Conservation (phyloP, 2,113 vertebrate species). For the Sterrhoptilus dennistouni region DNA sequence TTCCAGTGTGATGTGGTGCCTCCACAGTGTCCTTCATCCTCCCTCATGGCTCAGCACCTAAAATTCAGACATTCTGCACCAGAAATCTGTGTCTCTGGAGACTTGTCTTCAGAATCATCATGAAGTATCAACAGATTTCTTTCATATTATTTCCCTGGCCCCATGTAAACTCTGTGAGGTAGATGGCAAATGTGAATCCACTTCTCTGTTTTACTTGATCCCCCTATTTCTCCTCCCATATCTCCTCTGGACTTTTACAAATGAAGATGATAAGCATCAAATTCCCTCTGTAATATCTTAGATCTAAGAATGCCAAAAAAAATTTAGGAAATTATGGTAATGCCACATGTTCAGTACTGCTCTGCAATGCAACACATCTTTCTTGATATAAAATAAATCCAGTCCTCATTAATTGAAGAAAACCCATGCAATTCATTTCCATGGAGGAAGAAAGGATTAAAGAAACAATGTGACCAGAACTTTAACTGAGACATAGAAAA, state of each 20-base stretch:
- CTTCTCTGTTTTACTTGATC: background rate
- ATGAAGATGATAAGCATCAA: background rate
- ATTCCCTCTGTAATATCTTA: background rate
- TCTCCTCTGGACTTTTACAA: background rate
- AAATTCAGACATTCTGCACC: background rate
- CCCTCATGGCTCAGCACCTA: background rate
- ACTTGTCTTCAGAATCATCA: background rate
- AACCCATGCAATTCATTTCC: background rate
- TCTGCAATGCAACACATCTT: background rate
- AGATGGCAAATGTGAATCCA: background rate
- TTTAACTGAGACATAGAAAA: background rate
- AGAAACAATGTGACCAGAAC: background rate
- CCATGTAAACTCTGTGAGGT: background rate
- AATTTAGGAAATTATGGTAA: background rate
- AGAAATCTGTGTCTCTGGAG: background rate
- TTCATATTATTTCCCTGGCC: background rate
- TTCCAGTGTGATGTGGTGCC: fast-evolving
- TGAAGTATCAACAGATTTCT: background rate
- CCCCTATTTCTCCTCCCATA: fast-evolving
- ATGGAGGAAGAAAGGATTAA: background rate
- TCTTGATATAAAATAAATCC: background rate
- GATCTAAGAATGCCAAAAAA: background rate
- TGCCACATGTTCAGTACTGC: background rate
- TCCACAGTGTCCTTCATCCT: background rate
- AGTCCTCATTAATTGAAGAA: background rate